These are phyloP conservation scores for Borostomias antarcticus DNA, from an alignment of 2,797 vertebrate species.

Conservation along the genomic window DNA sequence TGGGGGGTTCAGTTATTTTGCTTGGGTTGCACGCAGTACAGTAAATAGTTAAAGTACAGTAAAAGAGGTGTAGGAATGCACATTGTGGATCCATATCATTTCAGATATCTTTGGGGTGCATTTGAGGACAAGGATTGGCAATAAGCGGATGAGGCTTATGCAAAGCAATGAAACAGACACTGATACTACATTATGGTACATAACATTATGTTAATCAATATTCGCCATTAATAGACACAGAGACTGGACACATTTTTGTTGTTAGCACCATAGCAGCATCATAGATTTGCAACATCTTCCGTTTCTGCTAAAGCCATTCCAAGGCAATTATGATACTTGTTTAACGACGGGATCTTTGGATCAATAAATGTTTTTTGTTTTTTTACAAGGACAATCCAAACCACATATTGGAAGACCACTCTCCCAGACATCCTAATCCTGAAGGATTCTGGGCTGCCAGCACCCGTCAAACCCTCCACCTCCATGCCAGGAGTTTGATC, in stretches of 20 bases:
- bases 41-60: neutral
- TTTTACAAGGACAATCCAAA: constrained; percentile 21
- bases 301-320: constrained; percentile 13
- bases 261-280: neutral
- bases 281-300: neutral
- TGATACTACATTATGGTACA: neutral
- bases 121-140: constrained; percentile 1
- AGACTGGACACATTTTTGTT: constrained; percentile 14
- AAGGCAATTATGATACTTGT: constrained; percentile 32
- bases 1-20: too few relatives aligned
- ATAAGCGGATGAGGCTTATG: neutral
- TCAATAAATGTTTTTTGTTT: constrained; percentile 12
- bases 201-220: neutral
- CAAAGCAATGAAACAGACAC: neutral
- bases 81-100: neutral
- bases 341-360: neutral
- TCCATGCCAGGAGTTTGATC: constrained; percentile 58
- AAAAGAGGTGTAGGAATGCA: neutral
- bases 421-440: constrained; percentile 37
- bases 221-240: neutral
- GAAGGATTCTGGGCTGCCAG: constrained; percentile 38
- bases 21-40: neutral
- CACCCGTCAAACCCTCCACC: constrained; percentile 40
- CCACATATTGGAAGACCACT: constrained; percentile 13
- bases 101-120: neutral